phyloP scores from a whole-genome alignment of 2,888 invertebrate genomes.

The Dromius quadrimaculatus region DNA sequence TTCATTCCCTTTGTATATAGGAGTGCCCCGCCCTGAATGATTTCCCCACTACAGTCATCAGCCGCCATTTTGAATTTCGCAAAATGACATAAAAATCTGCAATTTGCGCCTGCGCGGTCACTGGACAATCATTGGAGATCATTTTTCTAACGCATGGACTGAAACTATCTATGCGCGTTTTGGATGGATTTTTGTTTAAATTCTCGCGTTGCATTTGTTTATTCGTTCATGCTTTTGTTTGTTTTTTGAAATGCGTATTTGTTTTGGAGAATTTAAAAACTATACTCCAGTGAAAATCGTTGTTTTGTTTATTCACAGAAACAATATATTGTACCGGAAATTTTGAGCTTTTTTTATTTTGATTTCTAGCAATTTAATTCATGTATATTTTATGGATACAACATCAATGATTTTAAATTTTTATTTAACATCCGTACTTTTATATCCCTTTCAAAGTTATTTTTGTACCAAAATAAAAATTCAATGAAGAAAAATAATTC shows the following conservation, averaged over 20 bases:
- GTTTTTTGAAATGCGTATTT: conserved; percentile 22
- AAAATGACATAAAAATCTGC: conserved; percentile 48
- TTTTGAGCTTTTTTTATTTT: too few relatives aligned
- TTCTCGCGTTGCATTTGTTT: conserved; percentile 13
- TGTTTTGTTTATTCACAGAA: too few relatives aligned
- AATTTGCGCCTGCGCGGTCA: conserved; percentile 9
- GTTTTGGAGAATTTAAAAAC: conserved; percentile 12
- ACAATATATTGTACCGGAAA: too few relatives aligned
- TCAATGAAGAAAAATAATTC: not conserved
- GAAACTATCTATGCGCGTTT: conserved; percentile 12
- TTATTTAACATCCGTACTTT: too few relatives aligned
- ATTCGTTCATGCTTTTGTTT: conserved; percentile 26
- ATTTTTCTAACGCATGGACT: conserved; percentile 30
- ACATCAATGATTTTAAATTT: too few relatives aligned
- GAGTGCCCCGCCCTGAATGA: conserved; percentile 41
- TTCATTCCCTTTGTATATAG: conserved; percentile 24
- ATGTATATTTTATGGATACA: too few relatives aligned
- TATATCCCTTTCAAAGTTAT: too few relatives aligned
- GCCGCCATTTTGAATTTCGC: conserved; percentile 49
- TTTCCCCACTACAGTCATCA: conserved; percentile 45
- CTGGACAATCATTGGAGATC: conserved; percentile 16
- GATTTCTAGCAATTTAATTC: too few relatives aligned
- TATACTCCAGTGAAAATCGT: too few relatives aligned
- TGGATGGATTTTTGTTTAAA: conserved; percentile 30
- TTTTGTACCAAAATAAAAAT: not conserved